phyloP scores from a whole-genome alignment of 2,113 vertebrate species.

The Lucifuga dentata region DNA sequence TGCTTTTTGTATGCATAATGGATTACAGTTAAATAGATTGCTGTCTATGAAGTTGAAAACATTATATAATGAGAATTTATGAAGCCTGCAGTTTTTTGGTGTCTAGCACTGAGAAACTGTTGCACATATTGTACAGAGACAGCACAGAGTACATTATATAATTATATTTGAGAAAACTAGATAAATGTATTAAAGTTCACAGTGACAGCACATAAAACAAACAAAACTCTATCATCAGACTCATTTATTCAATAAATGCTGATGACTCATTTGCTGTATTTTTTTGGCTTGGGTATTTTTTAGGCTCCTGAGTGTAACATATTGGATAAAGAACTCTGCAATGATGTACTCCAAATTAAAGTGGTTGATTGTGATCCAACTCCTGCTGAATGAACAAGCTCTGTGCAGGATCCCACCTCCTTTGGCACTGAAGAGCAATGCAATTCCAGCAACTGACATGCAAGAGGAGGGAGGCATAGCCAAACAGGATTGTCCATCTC shows the following conservation, averaged over 20 bases:
- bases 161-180: too few relatives aligned
- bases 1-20: too few relatives aligned
- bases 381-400: slow-evolving; percentile 75
- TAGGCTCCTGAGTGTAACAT: slow-evolving; percentile 1
- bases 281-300: slow-evolving; percentile 9
- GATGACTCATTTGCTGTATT: neutral
- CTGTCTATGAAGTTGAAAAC: too few relatives aligned
- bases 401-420: slow-evolving; percentile 54
- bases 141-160: too few relatives aligned
- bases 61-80: too few relatives aligned
- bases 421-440: slow-evolving; percentile 10
- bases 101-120: too few relatives aligned
- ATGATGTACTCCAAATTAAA: slow-evolving; percentile 70
- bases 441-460: slow-evolving; percentile 1
- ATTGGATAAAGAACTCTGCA: slow-evolving; percentile 7
- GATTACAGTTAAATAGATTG: too few relatives aligned
- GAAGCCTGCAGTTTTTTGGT: too few relatives aligned
- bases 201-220: neutral
- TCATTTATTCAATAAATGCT: neutral
- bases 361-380: slow-evolving; percentile 77
- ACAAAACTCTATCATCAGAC: neutral
- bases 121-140: too few relatives aligned
- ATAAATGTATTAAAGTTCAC: too few relatives aligned
- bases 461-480: neutral
- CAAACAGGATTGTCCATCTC: slow-evolving; percentile 17